Evolutionary conservation across 2,113 vertebrate species (phyloP), one percentile per base, ranked within the genome.

Genomic region (Paramisgurnus dabryanus): DNA sequence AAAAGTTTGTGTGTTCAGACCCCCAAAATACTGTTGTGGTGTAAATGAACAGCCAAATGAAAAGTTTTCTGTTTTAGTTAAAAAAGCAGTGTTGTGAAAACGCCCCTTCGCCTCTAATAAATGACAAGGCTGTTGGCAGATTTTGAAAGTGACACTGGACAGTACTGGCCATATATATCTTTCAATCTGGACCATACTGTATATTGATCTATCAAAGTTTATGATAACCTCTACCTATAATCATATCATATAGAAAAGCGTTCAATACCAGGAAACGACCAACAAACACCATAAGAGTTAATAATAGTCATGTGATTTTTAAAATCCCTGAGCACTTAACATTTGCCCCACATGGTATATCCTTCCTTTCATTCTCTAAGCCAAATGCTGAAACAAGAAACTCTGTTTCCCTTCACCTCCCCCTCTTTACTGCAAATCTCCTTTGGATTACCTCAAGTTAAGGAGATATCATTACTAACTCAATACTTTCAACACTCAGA

Each of bases 311-410:
- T 64, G 73, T 65, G 45, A 74, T 40, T 78, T 77, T 73, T 66
- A 45, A 75, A 76, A 80, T 53, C 68, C 79, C 76, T 79, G 17
- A 84, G 34, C 79, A n/a, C 80, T 71, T 70, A 40, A 71, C 66
- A 70, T 67, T 58, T 34, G 53, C 53, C 27, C 53, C 67, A 76
- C 71, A 39, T 74, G 50, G 40, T 40, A 68, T 69, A 68, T 75
- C 77, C 80, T 84, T 82, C 80, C 82, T 76, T 68, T 47, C 82
- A 80, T 86, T 86, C 69, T 79, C 39, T 83, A 65, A 83, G 75
- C 40, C 3, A 70, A 81, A 80, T 18, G 22, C 12, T 47, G 40
- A 22, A 83, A 76, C 50, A 45, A 79, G 67, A 72, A 82, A 65
- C 67, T 39, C 41, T 5, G 50, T 68, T 72, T 70, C 41, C 64